Evolutionary conservation across 2,888 invertebrate genomes (phyloP), one percentile per base, ranked within the genome.

Genomic region (Torymus aiolomorphi): DNA sequence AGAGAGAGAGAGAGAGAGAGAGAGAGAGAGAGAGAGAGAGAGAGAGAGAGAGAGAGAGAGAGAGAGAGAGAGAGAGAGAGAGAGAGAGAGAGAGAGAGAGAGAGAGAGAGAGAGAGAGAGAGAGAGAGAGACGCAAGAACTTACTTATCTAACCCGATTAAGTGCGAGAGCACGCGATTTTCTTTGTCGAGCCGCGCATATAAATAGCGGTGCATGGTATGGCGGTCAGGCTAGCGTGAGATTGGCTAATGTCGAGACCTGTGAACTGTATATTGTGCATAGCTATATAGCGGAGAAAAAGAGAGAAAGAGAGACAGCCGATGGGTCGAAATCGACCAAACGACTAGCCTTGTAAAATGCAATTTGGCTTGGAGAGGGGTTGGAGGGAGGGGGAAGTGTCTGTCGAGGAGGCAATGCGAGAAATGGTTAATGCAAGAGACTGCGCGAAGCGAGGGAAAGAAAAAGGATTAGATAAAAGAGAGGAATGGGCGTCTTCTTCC

Each of bases 331-430:
- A 75, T 75, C 75, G 52, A 51, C 59, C 66, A 62, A 51, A 56
- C 74, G 51, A 5, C 74, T 54, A 75, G 56, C 5, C 65, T 54
- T 59, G 63, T 10, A 51, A 57, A 75, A 65, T 75, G 66, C 75
- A 51, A 75, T 75, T 75, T 24, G 16, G 62, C 16, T 12, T 49
- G 31, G 31, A 31, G n/a, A 18, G 57, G 42, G n/a, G n/a, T n/a
- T n/a, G 8, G n/a, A 52, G 13, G 0, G 20, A 2, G 0, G 2
- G 14, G 4, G 65, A 11, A 16, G 16, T 16, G 31, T 65, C 51
- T 51, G 12, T 11, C 65, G 65, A 11, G 42, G 24, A 10, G 10
- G 57, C 24, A 62, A 62, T 62, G 24, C 65, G 51, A 66, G 16
- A 49, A 20, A 16, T 14, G 20, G 61, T 49, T 49, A 65, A 65